A percentile compares a stretch with the other conserved stretches of the same genome.
These are phyloP conservation scores for Scopus umbretta DNA, from an alignment of 2,113 vertebrate genomes.

Conservation along the genomic window DNA sequence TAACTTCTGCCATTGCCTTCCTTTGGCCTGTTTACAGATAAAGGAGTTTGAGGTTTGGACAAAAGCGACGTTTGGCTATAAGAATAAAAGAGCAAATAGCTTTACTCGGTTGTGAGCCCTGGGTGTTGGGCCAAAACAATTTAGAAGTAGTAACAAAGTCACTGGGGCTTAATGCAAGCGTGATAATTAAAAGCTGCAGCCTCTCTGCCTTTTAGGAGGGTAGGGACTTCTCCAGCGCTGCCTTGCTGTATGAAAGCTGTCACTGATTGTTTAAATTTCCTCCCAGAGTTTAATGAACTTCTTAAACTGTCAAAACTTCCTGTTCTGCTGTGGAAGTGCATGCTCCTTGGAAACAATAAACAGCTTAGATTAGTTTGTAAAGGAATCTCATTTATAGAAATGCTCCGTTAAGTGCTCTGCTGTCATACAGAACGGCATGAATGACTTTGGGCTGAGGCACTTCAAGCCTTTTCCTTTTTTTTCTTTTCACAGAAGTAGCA, in stretches of 20 bases:
- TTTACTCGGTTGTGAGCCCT: background rate
- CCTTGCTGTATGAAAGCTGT: conserved; percentile 15
- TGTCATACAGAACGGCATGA: background rate
- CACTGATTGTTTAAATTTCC: conserved; percentile 46
- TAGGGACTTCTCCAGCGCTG: background rate
- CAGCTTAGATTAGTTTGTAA: conserved; percentile 15
- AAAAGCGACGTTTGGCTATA: background rate
- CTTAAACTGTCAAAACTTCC: conserved; percentile 45
- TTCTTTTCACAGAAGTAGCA: background rate
- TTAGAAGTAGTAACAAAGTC: conserved; percentile 31
- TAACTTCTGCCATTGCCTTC: background rate
- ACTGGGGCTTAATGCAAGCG: conserved; percentile 21
- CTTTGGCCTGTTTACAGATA: conserved; percentile 10
- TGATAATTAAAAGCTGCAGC: conserved; percentile 64
- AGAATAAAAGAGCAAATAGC: conserved; percentile 3
- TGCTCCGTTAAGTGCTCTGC: background rate
- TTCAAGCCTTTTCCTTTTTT: background rate
- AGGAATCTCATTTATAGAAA: conserved; percentile 16
- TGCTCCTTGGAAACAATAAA: conserved; percentile 40
- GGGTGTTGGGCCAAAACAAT: conserved; percentile 17
- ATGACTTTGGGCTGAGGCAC: background rate
- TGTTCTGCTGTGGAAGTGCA: conserved; percentile 41
- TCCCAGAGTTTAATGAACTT: conserved; percentile 58
- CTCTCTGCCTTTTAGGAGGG: background rate
- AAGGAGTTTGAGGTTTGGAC: conserved; percentile 48